phyloP scores from a whole-genome alignment of 1,140 invertebrate genomes.

The Drosophila rhopaloa region DNA sequence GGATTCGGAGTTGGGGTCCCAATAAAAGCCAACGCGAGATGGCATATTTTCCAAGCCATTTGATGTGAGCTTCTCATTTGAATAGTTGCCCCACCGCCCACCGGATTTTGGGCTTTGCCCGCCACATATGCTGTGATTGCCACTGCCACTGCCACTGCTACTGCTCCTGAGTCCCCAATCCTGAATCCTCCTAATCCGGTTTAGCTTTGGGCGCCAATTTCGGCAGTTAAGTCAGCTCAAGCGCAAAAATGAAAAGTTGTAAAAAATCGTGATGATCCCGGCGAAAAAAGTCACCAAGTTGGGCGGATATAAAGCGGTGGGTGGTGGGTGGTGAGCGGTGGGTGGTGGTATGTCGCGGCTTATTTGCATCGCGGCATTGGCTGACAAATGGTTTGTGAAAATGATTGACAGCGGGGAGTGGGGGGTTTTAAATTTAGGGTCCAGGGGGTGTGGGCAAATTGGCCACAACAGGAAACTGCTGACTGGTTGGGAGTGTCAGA shows the following conservation, averaged over 20 bases:
- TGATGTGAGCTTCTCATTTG: conserved; percentile 54
- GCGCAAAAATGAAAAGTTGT: conserved; percentile 79
- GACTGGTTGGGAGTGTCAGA: neutral
- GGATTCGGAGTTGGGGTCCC: neutral
- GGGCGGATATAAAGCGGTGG: neutral
- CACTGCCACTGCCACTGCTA: neutral
- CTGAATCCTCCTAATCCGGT: conserved; percentile 10
- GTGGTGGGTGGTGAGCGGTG: neutral
- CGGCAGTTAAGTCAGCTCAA: conserved; percentile 69
- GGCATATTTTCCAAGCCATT: conserved; percentile 79
- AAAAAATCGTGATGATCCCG: conserved; percentile 77
- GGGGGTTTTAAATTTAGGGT: neutral
- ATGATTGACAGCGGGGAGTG: conserved; percentile 65
- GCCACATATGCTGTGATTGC: conserved; percentile 45
- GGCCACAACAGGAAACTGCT: conserved; percentile 19
- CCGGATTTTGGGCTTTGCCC: conserved; percentile 20
- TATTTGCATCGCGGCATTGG: conserved; percentile 63
- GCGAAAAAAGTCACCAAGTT: conserved; percentile 13
- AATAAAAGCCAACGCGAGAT: conserved; percentile 44
- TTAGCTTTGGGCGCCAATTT: conserved; percentile 11
- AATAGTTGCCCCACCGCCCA: conserved; percentile 38
- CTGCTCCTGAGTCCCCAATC: neutral
- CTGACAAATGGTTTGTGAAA: conserved; percentile 77
- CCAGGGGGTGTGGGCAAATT: conserved; percentile 18
- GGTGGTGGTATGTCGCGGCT: conserved; percentile 49